Evolutionary conservation across 2,113 vertebrate genomes (phyloP).

Genomic region (Xiphias gladius): DNA sequence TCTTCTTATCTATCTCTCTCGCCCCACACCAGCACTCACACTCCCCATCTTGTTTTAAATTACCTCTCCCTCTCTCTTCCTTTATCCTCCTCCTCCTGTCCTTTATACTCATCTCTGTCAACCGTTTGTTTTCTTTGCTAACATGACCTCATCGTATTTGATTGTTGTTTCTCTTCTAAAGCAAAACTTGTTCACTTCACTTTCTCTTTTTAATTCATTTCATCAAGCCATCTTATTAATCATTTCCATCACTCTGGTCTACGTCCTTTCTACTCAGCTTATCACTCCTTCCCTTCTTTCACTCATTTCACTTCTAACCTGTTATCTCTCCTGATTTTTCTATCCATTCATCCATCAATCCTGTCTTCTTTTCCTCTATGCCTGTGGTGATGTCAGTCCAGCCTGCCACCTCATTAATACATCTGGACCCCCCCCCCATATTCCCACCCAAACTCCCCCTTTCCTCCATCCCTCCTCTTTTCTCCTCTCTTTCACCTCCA

Average conservation of each 20-base stretch:
- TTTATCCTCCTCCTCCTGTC: constrained; percentile 16
- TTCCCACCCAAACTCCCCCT: neutral
- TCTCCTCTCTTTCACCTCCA: constrained; percentile 29
- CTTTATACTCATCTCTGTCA: constrained; percentile 23
- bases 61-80: constrained; percentile 8
- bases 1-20: neutral
- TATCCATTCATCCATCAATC: neutral
- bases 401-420: constrained; percentile 51
- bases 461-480: constrained; percentile 27
- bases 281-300: neutral
- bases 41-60: constrained; percentile 32
- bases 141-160: neutral
- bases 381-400: neutral
- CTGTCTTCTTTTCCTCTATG: neutral
- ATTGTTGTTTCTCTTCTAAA: neutral
- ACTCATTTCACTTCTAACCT: neutral
- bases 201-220: neutral
- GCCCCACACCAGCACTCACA: neutral
- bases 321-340: neutral
- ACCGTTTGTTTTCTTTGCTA: constrained; percentile 25
- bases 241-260: neutral
- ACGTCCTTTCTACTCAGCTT: neutral
- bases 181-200: neutral
- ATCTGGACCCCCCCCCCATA: neutral
- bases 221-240: neutral